These are phyloP conservation scores for Caenorhabditis becei DNA, from an alignment of 2,888 invertebrate species.

Conservation along the genomic window DNA sequence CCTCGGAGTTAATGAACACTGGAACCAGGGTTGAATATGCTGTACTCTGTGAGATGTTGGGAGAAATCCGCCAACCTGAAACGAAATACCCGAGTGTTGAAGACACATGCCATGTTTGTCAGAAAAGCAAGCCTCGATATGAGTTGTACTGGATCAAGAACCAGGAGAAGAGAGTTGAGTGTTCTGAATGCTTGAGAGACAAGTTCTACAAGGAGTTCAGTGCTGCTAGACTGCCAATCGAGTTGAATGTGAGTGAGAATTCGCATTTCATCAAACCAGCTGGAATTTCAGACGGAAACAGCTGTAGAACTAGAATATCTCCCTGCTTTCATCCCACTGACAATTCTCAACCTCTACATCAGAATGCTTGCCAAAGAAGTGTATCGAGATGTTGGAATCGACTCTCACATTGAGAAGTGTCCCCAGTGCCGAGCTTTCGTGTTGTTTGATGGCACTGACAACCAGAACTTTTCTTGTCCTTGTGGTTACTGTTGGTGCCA, in stretches of 20 bases:
- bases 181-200: slow-evolving; percentile 15
- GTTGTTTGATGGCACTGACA: slow-evolving; percentile 3
- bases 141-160: slow-evolving; percentile 7
- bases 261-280: background rate
- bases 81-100: slow-evolving; percentile 10
- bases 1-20: slow-evolving; percentile 10
- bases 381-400: slow-evolving; percentile 17
- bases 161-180: slow-evolving; percentile 14
- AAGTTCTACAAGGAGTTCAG: slow-evolving; percentile 31
- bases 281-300: slow-evolving; percentile 7
- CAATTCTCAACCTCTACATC: slow-evolving; percentile 30
- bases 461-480: slow-evolving; percentile 18
- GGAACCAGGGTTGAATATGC: slow-evolving; percentile 22
- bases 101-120: slow-evolving; percentile 16
- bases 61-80: background rate
- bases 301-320: slow-evolving; percentile 26
- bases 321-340: slow-evolving; percentile 24
- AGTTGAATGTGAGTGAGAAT: background rate
- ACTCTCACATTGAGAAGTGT: slow-evolving; percentile 22
- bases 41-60: slow-evolving; percentile 22
- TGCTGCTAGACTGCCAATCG: slow-evolving; percentile 22
- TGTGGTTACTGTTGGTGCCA: slow-evolving; percentile 39
- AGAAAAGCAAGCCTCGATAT: slow-evolving; percentile 5
- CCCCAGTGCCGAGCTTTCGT: slow-evolving; percentile 9
- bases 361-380: slow-evolving; percentile 27